Percentiles rank a stretch among this genome's conserved stretches.
Conservation (phyloP, 1,140 invertebrate genomes). For the Belonocnema kinseyi region DNA sequence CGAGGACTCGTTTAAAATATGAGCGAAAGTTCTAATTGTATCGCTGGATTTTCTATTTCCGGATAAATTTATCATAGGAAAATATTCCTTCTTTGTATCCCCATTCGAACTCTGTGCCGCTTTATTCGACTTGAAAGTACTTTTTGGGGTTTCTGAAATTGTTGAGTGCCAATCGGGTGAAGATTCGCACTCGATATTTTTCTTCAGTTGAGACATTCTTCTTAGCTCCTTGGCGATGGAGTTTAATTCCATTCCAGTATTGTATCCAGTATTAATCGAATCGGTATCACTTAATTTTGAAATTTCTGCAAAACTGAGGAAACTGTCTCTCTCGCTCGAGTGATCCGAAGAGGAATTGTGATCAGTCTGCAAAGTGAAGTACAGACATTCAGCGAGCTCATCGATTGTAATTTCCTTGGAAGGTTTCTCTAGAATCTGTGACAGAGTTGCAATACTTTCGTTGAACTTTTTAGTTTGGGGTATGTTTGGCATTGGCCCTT, state of each 20-base stretch:
- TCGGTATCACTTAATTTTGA: neutral
- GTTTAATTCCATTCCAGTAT: neutral
- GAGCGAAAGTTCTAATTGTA: too few relatives aligned
- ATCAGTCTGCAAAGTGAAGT: neutral
- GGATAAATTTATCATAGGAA: too few relatives aligned
- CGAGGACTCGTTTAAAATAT: too few relatives aligned
- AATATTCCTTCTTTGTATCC: too few relatives aligned
- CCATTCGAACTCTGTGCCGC: too few relatives aligned
- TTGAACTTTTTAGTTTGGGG: neutral
- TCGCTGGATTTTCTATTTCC: too few relatives aligned
- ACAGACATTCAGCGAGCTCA: neutral
- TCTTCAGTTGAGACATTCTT: neutral
- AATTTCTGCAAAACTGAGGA: neutral
- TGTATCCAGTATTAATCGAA: neutral
- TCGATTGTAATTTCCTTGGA: neutral
- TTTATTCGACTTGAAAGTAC: too few relatives aligned
- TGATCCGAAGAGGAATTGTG: neutral
- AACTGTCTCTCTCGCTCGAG: neutral
- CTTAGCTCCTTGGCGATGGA: neutral
- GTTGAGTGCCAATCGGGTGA: too few relatives aligned
- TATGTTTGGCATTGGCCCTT: neutral
- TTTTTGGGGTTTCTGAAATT: too few relatives aligned
- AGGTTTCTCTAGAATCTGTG: neutral
- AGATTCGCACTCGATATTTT: slow-evolving; percentile 6
- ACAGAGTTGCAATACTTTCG: neutral